phyloP scores from a whole-genome alignment of 2,113 vertebrate species.

The Lontra canadensis region DNA sequence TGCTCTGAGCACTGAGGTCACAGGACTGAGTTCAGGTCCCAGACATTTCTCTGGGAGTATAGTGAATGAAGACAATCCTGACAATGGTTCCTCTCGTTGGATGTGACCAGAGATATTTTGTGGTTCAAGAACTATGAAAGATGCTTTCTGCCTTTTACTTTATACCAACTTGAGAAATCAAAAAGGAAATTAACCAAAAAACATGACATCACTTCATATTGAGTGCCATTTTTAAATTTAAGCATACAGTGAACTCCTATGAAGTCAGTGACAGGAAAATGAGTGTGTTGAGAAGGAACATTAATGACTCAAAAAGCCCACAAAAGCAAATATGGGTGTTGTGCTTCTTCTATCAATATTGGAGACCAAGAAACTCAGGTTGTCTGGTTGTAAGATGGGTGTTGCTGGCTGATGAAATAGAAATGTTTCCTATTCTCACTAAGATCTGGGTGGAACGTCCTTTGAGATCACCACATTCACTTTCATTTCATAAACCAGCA shows the following conservation, averaged over 20 bases:
- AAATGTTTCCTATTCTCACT: neutral
- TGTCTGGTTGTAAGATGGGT: neutral
- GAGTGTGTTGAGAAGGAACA: neutral
- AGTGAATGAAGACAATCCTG: neutral
- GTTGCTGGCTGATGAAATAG: neutral
- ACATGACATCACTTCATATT: neutral
- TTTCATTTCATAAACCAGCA: neutral
- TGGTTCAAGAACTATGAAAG: neutral
- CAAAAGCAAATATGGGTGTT: neutral
- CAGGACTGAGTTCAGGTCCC: neutral
- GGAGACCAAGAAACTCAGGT: neutral
- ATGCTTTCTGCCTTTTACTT: neutral
- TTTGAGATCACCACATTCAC: neutral
- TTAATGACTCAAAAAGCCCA: neutral
- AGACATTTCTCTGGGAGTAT: neutral
- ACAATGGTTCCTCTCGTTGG: neutral
- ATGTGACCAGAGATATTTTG: neutral
- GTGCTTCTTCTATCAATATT: neutral
- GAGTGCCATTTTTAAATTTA: neutral
- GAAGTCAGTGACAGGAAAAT: neutral
- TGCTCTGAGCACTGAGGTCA: neutral
- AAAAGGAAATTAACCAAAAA: neutral
- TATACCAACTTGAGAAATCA: neutral
- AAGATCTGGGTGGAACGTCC: neutral
- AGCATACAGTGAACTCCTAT: neutral